phyloP scores from a whole-genome alignment of 2,113 vertebrate genomes.

The Actenoides hombroni region DNA sequence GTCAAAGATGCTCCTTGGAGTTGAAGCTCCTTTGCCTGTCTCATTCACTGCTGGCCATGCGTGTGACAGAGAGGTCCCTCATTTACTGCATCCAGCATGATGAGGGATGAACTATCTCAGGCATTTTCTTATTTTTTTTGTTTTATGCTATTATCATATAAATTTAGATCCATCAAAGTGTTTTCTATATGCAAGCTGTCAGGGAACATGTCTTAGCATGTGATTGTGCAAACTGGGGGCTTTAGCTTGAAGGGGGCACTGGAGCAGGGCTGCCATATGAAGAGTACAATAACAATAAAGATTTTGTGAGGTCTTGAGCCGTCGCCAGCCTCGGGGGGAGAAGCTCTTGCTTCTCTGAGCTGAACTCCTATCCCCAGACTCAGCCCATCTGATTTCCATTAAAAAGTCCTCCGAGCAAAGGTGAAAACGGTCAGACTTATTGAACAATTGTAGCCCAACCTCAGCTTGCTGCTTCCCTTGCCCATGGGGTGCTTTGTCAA shows the following conservation, averaged over 20 bases:
- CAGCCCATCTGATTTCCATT: background rate
- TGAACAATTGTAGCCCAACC: background rate
- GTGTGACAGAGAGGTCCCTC: background rate
- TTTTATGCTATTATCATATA: background rate
- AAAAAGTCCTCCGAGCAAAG: background rate
- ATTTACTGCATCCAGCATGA: background rate
- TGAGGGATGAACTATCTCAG: background rate
- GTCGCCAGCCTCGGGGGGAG: fast-evolving
- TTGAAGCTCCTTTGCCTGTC: background rate
- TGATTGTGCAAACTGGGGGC: background rate
- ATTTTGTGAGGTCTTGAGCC: background rate
- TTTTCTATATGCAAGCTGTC: background rate
- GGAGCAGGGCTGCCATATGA: background rate
- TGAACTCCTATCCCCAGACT: background rate
- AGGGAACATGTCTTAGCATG: background rate
- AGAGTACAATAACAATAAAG: background rate
- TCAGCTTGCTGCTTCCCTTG: background rate
- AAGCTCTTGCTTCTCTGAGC: background rate
- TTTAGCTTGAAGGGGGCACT: background rate
- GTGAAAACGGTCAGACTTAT: background rate
- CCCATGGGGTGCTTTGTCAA: fast-evolving
- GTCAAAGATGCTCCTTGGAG: background rate
- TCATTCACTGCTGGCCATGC: background rate
- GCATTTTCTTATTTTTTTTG: background rate
- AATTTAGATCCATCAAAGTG: background rate